Evolutionary conservation across 2,797 vertebrate genomes (phyloP).

Genomic region (Diceros bicornis): DNA sequence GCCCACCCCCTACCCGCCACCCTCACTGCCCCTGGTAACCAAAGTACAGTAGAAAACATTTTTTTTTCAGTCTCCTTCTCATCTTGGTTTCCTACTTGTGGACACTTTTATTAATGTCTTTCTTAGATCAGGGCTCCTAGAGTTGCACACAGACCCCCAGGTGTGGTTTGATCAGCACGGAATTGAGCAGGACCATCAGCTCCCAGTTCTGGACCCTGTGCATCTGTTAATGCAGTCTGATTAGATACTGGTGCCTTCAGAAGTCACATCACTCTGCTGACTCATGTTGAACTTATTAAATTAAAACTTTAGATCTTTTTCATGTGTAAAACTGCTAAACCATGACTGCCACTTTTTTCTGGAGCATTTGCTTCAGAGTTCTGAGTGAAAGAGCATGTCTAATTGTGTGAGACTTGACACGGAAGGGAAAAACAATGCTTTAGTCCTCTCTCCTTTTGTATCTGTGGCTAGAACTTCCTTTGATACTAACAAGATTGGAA

Average conservation of each 20-base stretch:
- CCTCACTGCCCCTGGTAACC: too few species aligned
- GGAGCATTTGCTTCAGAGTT: slow-evolving; percentile 56
- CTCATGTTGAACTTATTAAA: slow-evolving; percentile 33
- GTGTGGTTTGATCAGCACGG: not conserved
- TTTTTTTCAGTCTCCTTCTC: slow-evolving; percentile 34
- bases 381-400: slow-evolving; percentile 21
- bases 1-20: too few species aligned
- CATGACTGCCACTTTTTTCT: not conserved
- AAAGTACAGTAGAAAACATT: not conserved
- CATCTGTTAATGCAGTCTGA: not conserved
- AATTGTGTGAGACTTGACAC: slow-evolving; percentile 7
- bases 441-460: not conserved
- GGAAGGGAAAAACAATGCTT: slow-evolving; percentile 20
- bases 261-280: not conserved
- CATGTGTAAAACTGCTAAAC: slow-evolving; percentile 27
- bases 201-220: not conserved
- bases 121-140: slow-evolving; percentile 35
- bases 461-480: slow-evolving; percentile 55
- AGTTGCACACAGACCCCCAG: not conserved
- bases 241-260: not conserved
- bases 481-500: not conserved
- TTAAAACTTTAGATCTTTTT: slow-evolving; percentile 57
- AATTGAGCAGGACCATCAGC: not conserved
- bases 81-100: slow-evolving; percentile 29
- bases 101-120: slow-evolving; percentile 55